These are phyloP conservation scores for Teleiodes luculella DNA, from an alignment of 2,888 invertebrate genomes.

Conservation along the genomic window DNA sequence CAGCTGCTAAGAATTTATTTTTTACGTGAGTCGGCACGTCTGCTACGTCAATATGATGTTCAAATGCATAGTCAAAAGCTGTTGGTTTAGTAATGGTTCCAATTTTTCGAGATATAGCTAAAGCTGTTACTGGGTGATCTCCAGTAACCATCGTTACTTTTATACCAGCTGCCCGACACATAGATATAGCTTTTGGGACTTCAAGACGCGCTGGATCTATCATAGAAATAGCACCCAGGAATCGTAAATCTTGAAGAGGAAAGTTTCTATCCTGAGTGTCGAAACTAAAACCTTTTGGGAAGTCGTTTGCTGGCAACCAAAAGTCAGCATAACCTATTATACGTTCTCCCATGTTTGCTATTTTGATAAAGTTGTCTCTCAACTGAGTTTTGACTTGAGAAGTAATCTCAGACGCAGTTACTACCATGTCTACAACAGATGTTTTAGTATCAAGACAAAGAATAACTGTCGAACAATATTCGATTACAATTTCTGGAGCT, in stretches of 20 bases:
- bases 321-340: constrained; percentile 91
- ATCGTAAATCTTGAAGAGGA: constrained; percentile 78
- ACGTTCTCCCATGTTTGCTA: constrained; percentile 92
- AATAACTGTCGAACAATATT: constrained; percentile 69
- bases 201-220: constrained; percentile 84
- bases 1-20: constrained; percentile 55
- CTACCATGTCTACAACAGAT: constrained; percentile 41
- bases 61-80: constrained; percentile 84
- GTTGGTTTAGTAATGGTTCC: constrained; percentile 82
- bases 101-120: constrained; percentile 83
- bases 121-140: constrained; percentile 86
- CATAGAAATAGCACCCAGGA: constrained; percentile 83
- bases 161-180: constrained; percentile 84
- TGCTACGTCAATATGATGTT: constrained; percentile 73
- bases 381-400: constrained; percentile 71
- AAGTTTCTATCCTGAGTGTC: constrained; percentile 81
- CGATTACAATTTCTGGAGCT: constrained; percentile 84
- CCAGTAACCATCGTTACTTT: constrained; percentile 86
- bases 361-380: constrained; percentile 83
- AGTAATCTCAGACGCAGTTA: constrained; percentile 72
- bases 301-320: constrained; percentile 72
- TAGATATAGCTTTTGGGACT: constrained; percentile 82
- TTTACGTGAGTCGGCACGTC: constrained; percentile 72
- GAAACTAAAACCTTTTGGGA: constrained; percentile 76
- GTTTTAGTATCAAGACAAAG: neutral